phyloP scores from a whole-genome alignment of 2,888 invertebrate species.

The Drosophila multiciliata region DNA sequence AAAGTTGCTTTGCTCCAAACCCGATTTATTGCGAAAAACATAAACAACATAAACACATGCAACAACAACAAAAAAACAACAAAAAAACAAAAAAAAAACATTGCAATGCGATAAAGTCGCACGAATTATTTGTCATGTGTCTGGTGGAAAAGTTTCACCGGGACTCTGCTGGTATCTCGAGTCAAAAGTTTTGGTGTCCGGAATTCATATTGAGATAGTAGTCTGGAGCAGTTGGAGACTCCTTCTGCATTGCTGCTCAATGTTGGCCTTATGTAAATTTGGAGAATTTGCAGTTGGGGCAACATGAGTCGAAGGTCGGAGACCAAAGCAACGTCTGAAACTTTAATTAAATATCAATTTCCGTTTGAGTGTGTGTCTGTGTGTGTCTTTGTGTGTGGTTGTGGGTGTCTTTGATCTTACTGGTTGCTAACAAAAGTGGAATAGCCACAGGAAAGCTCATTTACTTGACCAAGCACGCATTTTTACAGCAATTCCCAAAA shows the following conservation, averaged over 20 bases:
- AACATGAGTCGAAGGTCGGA: conserved; percentile 25
- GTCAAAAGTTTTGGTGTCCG: conserved; percentile 20
- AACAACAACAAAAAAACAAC: too few species aligned
- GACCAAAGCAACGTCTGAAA: conserved; percentile 49
- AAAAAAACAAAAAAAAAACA: neutral
- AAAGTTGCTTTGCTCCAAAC: neutral
- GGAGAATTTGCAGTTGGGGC: conserved; percentile 17
- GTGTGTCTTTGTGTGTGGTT: conserved; percentile 1
- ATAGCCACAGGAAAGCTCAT: conserved; percentile 70
- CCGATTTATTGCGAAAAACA: neutral
- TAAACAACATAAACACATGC: neutral
- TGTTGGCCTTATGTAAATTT: conserved; percentile 35
- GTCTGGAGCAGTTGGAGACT: conserved; percentile 1
- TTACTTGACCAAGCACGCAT: conserved; percentile 68
- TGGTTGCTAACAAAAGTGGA: conserved; percentile 51
- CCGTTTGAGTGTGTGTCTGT: conserved; percentile 39
- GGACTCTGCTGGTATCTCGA: conserved; percentile 3
- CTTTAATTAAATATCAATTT: conserved; percentile 78
- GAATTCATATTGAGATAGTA: conserved; percentile 18
- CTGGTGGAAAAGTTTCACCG: conserved; percentile 23
- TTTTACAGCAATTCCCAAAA: conserved; percentile 34
- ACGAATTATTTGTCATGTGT: conserved; percentile 32
- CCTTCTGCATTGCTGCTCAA: neutral
- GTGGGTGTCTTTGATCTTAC: conserved; percentile 62
- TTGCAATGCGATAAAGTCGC: conserved; percentile 31